Percentiles rank a stretch among this genome's conserved stretches.
phyloP scores from a whole-genome alignment of 2,113 vertebrate species.

The Ailurus styani region DNA sequence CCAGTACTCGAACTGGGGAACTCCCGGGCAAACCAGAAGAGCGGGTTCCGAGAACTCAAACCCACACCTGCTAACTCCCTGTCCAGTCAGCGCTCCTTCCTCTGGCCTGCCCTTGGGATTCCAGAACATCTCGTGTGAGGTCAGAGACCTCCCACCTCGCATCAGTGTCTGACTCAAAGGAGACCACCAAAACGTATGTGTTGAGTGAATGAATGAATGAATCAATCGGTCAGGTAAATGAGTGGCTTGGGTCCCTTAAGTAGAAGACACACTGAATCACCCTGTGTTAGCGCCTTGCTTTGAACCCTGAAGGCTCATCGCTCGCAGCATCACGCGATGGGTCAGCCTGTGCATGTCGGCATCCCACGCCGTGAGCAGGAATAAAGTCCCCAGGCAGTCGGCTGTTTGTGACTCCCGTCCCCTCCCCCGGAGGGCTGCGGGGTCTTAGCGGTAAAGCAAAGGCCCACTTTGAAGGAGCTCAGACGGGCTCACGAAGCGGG shows the following conservation, averaged over 20 bases:
- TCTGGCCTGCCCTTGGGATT: neutral
- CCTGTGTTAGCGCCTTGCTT: neutral
- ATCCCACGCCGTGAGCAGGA: neutral
- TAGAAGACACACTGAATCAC: neutral
- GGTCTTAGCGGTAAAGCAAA: conserved; percentile 55
- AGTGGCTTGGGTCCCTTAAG: neutral
- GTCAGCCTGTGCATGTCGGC: neutral
- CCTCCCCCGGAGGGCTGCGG: neutral
- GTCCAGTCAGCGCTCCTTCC: neutral
- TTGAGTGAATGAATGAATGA: neutral
- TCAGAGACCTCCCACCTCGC: neutral
- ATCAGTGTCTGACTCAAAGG: neutral
- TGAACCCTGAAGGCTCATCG: neutral
- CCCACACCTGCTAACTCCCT: neutral
- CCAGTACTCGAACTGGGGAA: neutral
- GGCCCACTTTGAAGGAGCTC: neutral
- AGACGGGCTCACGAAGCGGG: neutral
- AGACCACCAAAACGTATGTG: neutral
- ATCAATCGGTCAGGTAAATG: neutral
- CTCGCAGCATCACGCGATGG: neutral
- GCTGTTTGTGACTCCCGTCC: conserved; percentile 19
- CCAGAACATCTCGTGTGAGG: neutral
- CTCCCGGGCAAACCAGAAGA: neutral
- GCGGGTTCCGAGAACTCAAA: neutral
- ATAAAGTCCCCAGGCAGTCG: neutral